Evolutionary conservation across 2,113 vertebrate species (phyloP), one percentile per base, ranked within the genome.

Genomic region (Vireo altiloquus): DNA sequence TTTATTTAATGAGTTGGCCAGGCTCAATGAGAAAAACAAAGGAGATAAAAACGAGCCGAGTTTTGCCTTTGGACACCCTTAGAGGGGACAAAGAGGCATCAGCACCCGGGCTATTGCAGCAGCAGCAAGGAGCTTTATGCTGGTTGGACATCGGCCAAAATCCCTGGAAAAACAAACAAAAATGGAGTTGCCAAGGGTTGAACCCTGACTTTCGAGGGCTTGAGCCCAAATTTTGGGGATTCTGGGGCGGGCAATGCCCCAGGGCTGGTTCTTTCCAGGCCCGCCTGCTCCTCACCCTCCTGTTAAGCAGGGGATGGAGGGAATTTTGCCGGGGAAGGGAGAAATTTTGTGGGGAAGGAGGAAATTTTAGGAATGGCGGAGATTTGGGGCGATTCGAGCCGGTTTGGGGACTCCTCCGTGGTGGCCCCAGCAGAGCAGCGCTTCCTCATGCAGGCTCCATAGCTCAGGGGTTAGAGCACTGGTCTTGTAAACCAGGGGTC

Each of bases 391-490:
- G 2, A 1, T 4, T 11, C 2, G 50, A 0, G 10, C 2, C 15
- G 1, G 0, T 3, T 5, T 1, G 15, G 39, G 15, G 5, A 2
- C 3, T 27, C 23, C 22, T 4, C 4, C 7, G 7, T 70, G 49
- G 40, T 23, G 49, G 9, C 25, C 20, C 5, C 66, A 1, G 50
- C 5, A 6, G 13, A 9, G 17, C 1, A 0, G 0, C 1, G 0
- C 0, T 0, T 0, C 1, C 0, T 8, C 3, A 3, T 33, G 30
- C 42, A 4, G 86, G 76, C 86, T 64, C 86, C 86, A 59, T 98
- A 98, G 98, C 98, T 98, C 98, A 98, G 98, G 97, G 98, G 98
- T 98, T 97, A 98, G 97, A 98, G 98, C 98, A 98, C 98, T 98
- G 98, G 98, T 98, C 97, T 98, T 95, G 97, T 98, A 98, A 98